These are phyloP conservation scores for Acipenser ruthenus DNA, from an alignment of 2,797 vertebrate genomes.

Conservation along the genomic window DNA sequence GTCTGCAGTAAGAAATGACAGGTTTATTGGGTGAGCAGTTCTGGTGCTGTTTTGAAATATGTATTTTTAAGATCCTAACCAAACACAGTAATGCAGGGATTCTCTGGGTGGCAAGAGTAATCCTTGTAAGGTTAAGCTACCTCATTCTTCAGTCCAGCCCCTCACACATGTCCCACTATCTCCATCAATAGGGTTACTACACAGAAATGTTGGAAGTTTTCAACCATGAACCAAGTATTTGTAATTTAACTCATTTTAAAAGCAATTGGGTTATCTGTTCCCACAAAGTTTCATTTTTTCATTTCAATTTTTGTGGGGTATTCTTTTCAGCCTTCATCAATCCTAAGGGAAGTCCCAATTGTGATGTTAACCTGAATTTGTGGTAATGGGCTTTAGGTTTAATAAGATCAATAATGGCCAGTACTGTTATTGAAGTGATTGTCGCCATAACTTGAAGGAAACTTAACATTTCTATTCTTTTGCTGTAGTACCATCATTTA, in stretches of 20 bases:
- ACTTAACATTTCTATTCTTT: no score
- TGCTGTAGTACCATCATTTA: no score
- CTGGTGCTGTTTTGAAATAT: no score
- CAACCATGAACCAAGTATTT: conserved; percentile 8
- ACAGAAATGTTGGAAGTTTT: not conserved
- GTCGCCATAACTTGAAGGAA: no score
- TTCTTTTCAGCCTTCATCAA: not conserved
- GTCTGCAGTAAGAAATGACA: no score
- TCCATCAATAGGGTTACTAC: conserved; percentile 12
- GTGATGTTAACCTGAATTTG: conserved; percentile 1
- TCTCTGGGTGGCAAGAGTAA: conserved; percentile 3
- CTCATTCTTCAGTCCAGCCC: conserved; percentile 7
- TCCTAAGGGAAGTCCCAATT: not conserved
- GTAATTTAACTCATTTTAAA: conserved; percentile 3
- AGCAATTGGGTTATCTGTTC: not conserved
- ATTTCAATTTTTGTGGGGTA: not conserved
- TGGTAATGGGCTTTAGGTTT: not conserved
- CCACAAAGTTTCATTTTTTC: not conserved
- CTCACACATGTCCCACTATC: conserved; percentile 6
- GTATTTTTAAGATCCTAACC: not conserved
- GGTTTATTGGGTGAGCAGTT: no score
- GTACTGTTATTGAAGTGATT: no score
- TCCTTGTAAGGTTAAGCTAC: conserved; percentile 6
- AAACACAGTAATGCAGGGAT: conserved; percentile 6
- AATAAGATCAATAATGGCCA: no score